Percentiles rank a stretch among this genome's conserved stretches.
These are phyloP conservation scores for Sciurus niger DNA, from an alignment of 2,113 vertebrate genomes.

Conservation along the genomic window DNA sequence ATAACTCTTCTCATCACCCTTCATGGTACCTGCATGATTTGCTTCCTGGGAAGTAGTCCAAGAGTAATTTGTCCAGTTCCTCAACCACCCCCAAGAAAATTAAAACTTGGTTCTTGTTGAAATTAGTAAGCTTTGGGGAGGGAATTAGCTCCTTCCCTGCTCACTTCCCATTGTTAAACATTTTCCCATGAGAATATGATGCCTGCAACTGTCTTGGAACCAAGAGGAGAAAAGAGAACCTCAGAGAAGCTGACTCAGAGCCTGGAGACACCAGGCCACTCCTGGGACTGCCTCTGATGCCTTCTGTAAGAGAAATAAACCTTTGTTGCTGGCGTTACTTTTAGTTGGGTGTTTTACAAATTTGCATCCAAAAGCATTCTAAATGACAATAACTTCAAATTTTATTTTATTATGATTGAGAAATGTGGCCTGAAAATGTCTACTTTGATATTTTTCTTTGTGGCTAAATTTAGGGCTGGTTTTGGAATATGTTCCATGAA, in stretches of 20 bases:
- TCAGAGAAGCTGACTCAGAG: neutral
- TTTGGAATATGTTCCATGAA: constrained; percentile 1
- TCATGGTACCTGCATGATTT: no score
- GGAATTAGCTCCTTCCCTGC: neutral
- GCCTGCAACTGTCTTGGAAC: neutral
- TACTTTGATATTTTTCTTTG: neutral
- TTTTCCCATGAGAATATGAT: neutral
- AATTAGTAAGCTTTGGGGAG: neutral
- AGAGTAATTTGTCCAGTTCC: no score
- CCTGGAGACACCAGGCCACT: neutral
- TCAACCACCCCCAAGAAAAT: no score
- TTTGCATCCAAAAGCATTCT: neutral
- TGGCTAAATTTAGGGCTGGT: neutral
- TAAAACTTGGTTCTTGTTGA: no score
- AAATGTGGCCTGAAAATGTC: neutral
- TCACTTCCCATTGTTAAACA: neutral
- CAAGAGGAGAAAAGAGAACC: neutral
- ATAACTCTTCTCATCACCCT: no score
- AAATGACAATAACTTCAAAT: neutral
- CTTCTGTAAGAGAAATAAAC: neutral
- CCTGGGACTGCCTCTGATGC: neutral
- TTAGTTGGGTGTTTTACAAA: neutral
- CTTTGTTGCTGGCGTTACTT: neutral
- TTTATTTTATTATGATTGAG: constrained; percentile 2
- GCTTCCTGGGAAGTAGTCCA: no score